A percentile compares a stretch with the other conserved stretches of the same genome.
Conservation (phyloP, 2,113 vertebrate genomes). For the Anoplopoma fimbria region DNA sequence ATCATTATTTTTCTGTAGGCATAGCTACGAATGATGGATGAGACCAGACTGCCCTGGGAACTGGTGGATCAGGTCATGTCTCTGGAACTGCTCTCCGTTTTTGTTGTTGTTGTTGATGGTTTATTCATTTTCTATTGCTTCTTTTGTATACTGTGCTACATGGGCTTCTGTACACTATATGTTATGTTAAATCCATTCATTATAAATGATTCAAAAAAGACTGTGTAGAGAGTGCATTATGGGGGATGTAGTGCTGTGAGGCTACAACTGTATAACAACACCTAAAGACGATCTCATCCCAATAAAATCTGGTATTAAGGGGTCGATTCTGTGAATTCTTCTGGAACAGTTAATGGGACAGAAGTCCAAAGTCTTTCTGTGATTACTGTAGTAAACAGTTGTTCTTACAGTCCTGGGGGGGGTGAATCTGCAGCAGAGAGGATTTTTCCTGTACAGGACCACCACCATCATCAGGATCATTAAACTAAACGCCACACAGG, state of each 20-base stretch:
- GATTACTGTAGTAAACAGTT: not conserved
- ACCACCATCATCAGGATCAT: slow-evolving; percentile 75
- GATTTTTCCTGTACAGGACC: slow-evolving; percentile 72
- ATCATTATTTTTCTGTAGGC: too few species aligned
- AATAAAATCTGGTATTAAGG: too few species aligned
- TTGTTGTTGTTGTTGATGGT: not conserved
- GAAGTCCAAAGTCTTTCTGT: not conserved
- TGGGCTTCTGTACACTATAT: not conserved
- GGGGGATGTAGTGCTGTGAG: not conserved
- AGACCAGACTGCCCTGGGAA: too few species aligned
- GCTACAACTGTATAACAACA: not conserved
- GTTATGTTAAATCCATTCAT: not conserved
- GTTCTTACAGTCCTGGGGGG: slow-evolving; percentile 70
- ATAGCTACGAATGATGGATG: too few species aligned
- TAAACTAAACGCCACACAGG: slow-evolving; percentile 70
- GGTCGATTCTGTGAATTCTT: too few species aligned
- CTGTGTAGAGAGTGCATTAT: not conserved
- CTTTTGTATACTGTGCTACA: not conserved
- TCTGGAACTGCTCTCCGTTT: not conserved
- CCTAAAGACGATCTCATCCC: not conserved
- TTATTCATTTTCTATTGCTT: not conserved
- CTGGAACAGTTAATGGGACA: too few species aligned
- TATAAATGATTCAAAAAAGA: not conserved
- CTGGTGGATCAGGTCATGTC: too few species aligned
- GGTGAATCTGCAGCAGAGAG: slow-evolving; percentile 78